Evolutionary conservation across 1,140 invertebrate species (phyloP).

Genomic region (Cydia splendana): DNA sequence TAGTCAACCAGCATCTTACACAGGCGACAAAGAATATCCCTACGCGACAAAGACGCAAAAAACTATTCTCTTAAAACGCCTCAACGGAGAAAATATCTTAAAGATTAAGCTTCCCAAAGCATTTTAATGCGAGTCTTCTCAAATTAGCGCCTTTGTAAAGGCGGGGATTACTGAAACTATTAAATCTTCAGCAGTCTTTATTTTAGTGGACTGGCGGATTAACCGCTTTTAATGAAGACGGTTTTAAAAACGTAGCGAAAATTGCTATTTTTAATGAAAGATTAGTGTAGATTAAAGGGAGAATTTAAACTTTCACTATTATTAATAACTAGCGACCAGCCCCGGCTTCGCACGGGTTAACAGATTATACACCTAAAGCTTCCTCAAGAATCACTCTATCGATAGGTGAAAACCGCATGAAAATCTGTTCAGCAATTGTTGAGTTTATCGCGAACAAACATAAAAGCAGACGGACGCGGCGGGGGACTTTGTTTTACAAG

Average conservation of each 20-base stretch:
- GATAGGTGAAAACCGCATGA: too few relatives aligned
- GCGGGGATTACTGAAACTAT: conserved; percentile 20
- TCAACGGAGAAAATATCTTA: neutral
- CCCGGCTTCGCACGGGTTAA: too few relatives aligned
- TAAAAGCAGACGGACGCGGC: too few relatives aligned
- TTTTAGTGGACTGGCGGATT: conserved; percentile 1
- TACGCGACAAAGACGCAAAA: neutral
- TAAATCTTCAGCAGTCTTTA: conserved; percentile 20
- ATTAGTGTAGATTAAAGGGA: neutral
- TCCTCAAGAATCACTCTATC: too few relatives aligned
- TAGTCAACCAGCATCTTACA: neutral
- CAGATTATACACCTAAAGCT: too few relatives aligned
- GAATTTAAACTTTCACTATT: neutral
- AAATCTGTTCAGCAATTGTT: too few relatives aligned
- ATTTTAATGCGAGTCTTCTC: neutral
- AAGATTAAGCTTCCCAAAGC: conserved; percentile 4
- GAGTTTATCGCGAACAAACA: too few relatives aligned
- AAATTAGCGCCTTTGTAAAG: conserved; percentile 23
- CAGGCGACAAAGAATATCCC: neutral
- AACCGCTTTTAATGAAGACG: neutral
- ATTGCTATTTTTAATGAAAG: neutral
- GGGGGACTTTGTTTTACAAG: too few relatives aligned
- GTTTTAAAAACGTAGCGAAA: neutral
- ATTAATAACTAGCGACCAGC: too few relatives aligned
- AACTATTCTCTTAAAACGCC: neutral